Evolutionary conservation across 1,140 invertebrate species (phyloP), one percentile per base, ranked within the genome.

Genomic region (Aphaenogaster rudis): DNA sequence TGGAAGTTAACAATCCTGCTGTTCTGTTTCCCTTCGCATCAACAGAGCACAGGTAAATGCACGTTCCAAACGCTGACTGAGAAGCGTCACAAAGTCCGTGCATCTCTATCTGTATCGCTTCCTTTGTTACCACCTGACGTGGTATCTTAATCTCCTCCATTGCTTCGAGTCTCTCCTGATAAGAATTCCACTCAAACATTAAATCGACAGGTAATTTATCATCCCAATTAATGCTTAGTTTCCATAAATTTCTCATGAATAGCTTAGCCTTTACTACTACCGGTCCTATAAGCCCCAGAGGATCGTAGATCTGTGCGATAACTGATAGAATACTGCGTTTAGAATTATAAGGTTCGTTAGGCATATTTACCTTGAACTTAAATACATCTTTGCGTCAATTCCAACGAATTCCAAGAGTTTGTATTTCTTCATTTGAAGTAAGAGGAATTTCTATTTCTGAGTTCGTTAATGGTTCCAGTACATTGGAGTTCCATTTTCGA

Each of bases 401-500:
- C 39, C 76, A 78, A 48, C 17, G 33, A 36, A 78, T 45, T 1
- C 57, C 57, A 2, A 78, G 6, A 0, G 74, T 78, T 28, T 63
- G 63, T 17, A 45, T n/a, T 28, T 78, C 21, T 5, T 63, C 57
- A 0, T n/a, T 39, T 5, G 52, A n/a, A 0, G 63, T 48, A 63
- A 61, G 13, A 21, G 7, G 4, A 1, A 6, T 1, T 78, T 78
- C 76, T 0, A 2, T 21, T 61, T 33, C 8, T 6, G 39, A 9
- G 11, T n/a, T 7, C 33, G 33, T 1, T 4, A 45, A 11, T 6
- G 63, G 2, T 28, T 45, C 54, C 7, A 0, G 71, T 8, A 48
- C 2, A 21, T 88, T 86, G 9, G 72, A 39, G 8, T 50, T 59
- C 86, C 86, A 89, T 33, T 89, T 89, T 7, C 54, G 4, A 1